Base-by-base conservation (phyloP, 2,797 vertebrate genomes). In the Anabas testudineus region DNA sequence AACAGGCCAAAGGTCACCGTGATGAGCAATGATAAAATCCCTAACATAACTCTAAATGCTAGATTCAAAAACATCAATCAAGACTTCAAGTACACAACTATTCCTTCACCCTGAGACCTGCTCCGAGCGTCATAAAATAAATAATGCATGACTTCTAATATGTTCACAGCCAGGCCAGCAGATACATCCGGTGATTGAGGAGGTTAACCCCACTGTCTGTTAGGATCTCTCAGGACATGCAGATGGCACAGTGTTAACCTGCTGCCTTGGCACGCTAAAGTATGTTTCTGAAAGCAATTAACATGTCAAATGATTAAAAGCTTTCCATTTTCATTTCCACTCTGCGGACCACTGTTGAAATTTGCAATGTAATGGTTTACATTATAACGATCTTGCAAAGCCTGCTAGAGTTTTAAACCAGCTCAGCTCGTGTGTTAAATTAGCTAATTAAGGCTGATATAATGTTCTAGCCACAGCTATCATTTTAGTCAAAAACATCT, bases 81-180 rank as follows among this genome's bases (percentile, higher is more conserved):
- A 43, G 12, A 22, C 43, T 34, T 53, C n/a, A 51, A 72, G 57
- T 42, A 55, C 56, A 56, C 30, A 63, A 64, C 19, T 13, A 13
- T 13, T 15, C 15, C 10, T 67, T 52, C 24, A 45, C 57, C 61
- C 1, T 5, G 73, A 65, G 72, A 68, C 26, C 39, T 56, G 61
- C 63, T 60, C 63, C 36, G 55, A 70, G 55, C 32, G 28, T 36
- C 30, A 13, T 2, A 22, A 14, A 26, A 14, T 80, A 68, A 84
- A 83, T 83, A 78, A 87, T 74, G 57, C 67, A 81, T 71, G 46
- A 52, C 10, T 32, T 62, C 2, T 64, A 26, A 80, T 81, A 70
- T 67, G 79, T 80, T 66, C 19, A 30, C 46, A 65, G 68, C 58
- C 16, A 47, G 48, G 66, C 77, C 71, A 65, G 45, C 47, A 66